Evolutionary conservation across 2,113 vertebrate genomes (phyloP).

Genomic region (Hippocampus barbouri): DNA sequence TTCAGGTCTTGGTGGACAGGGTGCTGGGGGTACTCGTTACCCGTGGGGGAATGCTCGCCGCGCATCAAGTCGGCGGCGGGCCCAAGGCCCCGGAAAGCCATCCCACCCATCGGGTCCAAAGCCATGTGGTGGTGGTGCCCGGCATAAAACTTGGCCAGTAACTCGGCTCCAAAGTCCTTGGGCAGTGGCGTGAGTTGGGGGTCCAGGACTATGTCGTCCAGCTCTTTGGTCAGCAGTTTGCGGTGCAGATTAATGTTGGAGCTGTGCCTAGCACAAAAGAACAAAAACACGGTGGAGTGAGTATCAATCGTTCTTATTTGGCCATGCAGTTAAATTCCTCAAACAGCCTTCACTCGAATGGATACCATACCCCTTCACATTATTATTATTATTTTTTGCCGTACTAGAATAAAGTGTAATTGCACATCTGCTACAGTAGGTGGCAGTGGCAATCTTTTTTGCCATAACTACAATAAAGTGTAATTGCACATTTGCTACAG

Average conservation of each 20-base stretch:
- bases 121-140: conserved; percentile 83
- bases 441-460: too few relatives aligned
- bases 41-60: conserved; percentile 80
- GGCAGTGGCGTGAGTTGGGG: conserved; percentile 89
- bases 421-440: too few relatives aligned
- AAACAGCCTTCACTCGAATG: neutral
- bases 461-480: too few relatives aligned
- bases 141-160: conserved; percentile 96
- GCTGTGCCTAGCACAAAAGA: conserved; percentile 83
- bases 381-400: too few relatives aligned
- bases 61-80: conserved; percentile 62
- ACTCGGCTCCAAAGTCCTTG: conserved; percentile 92
- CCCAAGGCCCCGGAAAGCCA: conserved; percentile 51
- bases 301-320: neutral
- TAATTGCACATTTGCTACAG: too few relatives aligned
- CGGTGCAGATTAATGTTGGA: conserved; percentile 99
- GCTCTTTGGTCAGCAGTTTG: conserved; percentile 99
- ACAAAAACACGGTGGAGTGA: conserved; percentile 11
- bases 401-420: too few relatives aligned
- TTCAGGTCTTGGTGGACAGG: conserved; percentile 43
- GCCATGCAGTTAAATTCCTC: neutral
- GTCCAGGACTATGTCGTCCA: conserved; percentile 98
- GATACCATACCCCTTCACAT: neutral
- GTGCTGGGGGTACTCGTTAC: conserved; percentile 79
- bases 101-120: conserved; percentile 73